phyloP scores from a whole-genome alignment of 1,140 invertebrate species.

The Heliconius hermathena region DNA sequence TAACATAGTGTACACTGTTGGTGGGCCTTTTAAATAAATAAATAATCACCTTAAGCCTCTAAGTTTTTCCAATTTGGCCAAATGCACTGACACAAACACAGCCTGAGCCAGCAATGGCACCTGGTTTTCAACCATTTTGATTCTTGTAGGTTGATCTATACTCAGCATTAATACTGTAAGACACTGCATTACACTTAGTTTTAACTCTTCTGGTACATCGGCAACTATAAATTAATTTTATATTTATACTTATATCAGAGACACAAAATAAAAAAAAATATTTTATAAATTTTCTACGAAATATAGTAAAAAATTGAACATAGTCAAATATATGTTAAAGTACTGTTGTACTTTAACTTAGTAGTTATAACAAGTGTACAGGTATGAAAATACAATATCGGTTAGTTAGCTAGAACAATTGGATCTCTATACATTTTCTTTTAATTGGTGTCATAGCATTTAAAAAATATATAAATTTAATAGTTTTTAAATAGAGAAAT shows the following conservation, averaged over 20 bases:
- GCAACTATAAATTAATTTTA: slow-evolving; percentile 57
- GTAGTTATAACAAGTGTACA: too few relatives aligned
- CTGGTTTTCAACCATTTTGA: slow-evolving; percentile 81
- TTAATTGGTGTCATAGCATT: too few relatives aligned
- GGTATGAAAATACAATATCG: too few relatives aligned
- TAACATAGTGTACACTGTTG: too few relatives aligned
- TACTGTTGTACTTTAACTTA: too few relatives aligned
- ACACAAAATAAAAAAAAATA: not conserved
- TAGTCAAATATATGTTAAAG: too few relatives aligned
- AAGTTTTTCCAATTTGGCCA: slow-evolving; percentile 83
- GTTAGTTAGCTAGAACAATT: too few relatives aligned
- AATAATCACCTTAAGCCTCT: slow-evolving; percentile 79
- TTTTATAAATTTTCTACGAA: too few relatives aligned
- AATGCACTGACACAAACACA: slow-evolving; percentile 82
- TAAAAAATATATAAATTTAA: too few relatives aligned
- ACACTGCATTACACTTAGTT: slow-evolving; percentile 81
- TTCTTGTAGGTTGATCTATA: slow-evolving; percentile 72
- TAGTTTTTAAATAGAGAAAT: too few relatives aligned
- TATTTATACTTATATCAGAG: not conserved
- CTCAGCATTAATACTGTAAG: slow-evolving; percentile 78
- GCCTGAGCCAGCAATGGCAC: slow-evolving; percentile 82
- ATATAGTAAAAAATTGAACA: too few relatives aligned
- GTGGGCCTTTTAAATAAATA: not conserved
- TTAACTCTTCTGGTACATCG: slow-evolving; percentile 83
- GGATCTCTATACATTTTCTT: too few relatives aligned